Base-by-base conservation (phyloP, 2,113 vertebrate genomes). In the Nibea albiflora region DNA sequence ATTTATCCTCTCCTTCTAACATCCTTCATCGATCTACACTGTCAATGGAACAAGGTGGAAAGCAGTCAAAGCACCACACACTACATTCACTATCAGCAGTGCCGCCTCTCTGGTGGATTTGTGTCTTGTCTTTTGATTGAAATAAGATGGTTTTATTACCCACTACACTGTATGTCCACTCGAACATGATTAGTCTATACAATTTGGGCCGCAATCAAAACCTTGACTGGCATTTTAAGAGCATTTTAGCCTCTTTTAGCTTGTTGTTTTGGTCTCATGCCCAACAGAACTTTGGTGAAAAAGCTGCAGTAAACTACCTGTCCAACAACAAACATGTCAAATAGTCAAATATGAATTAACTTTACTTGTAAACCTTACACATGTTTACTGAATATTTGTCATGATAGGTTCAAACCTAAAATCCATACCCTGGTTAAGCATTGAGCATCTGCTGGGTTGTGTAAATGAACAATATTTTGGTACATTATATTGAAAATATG, bases 1-100 rank as follows among this genome's bases (percentile, higher is more conserved):
- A 78, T 72, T 70, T 67, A 82, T 67, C 70, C 58, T 56, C 14
- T 28, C 53, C 44, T 44, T 73, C 52, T 49, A 65, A 50, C 57
- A 66, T 83, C 44, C 42, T 35, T 49, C 35, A 19, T 60, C n/a
- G 19, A 78, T 47, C 67, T 39, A 58, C 78, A 62, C 42, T 10
- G 4, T 60, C 10, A 6, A 24, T 49, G 39, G 17, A 78, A 71
- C n/a, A 42, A 1, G 61, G 50, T 39, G 42, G 66, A 22, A 68
- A 57, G 46, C 24, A 62, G 68, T 58, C 54, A 22, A 2, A 28
- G 47, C 35, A 50, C 4, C 2, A 17, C 52, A n/a, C n/a, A 16
- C 20, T 52, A 17, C 19, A 64, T 9, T 14, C 44, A n/a, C 35
- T 60, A 14, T 5, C 6, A 26, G 19, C 17, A 66, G 16, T 12